Percentiles rank a stretch among this genome's conserved stretches.
These are phyloP conservation scores for Erethizon dorsatum DNA, from an alignment of 2,797 vertebrate genomes.

Conservation along the genomic window DNA sequence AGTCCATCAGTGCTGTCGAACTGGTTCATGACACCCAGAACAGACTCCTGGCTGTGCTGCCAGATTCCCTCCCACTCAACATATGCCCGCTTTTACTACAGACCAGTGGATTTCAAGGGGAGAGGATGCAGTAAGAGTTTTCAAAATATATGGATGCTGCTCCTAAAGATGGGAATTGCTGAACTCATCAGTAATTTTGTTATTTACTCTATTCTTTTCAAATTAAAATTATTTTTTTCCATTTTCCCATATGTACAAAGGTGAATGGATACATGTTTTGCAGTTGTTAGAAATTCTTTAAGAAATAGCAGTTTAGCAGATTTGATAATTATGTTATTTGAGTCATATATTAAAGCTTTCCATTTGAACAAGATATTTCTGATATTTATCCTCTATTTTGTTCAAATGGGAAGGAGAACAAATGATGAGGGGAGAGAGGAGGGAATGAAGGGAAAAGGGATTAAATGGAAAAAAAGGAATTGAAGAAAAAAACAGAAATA, in stretches of 20 bases:
- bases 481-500: background rate
- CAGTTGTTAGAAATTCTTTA: background rate
- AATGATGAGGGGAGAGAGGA: background rate
- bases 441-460: background rate
- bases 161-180: background rate
- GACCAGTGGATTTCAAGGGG: background rate
- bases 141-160: background rate
- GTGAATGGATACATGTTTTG: background rate
- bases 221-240: background rate
- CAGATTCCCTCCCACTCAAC: background rate
- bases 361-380: background rate
- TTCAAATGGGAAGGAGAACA: background rate
- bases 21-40: background rate
- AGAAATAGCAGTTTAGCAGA: background rate
- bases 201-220: background rate
- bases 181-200: background rate
- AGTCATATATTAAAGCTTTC: background rate
- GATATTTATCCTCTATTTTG: background rate
- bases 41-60: background rate
- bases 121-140: background rate
- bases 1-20: background rate
- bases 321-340: conserved; percentile 23
- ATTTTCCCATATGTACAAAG: background rate
- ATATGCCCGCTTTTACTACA: background rate
- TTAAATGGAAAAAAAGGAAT: background rate